Base-by-base conservation (phyloP, 2,113 vertebrate genomes). In the Cathartes aura region DNA sequence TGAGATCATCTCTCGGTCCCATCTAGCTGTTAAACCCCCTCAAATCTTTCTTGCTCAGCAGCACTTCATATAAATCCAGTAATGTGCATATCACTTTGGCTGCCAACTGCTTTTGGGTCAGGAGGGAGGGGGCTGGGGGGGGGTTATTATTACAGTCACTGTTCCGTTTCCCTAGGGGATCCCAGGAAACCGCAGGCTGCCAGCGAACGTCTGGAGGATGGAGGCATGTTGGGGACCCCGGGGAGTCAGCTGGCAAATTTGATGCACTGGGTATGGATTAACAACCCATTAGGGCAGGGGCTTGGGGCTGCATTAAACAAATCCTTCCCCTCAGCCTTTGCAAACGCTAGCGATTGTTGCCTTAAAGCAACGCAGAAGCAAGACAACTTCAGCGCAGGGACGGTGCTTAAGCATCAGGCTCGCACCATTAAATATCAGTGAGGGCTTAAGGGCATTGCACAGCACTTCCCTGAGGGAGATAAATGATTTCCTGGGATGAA, bases 21-120 rank as follows among this genome's bases (percentile, higher is more conserved):
- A 91, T 95, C 82, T 92, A 95, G 95, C 96, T 93, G 97, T 79
- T 97, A 98, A 98, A 96, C 92, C 96, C 91, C 90, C 95, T 97
- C 96, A 96, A 97, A 97, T 96, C 96, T 95, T 93, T 94, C 97
- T 97, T 90, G 82, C 93, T 97, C 96, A 96, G 96, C 97, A 95
- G 97, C 97, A 97, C 97, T 97, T 97, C 96, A 95, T 97, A 96
- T 97, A 98, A 97, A 98, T 97, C 96, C 96, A 74, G 11, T 97
- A 97, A 97, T 96, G 96, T 83, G 93, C 56, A 2, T 85, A 95
- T 97, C 95, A 17, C 84, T 96, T n/a, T 40, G 73, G 87, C 95
- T 97, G 97, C 97, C 96, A 97, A 34, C 89, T 62, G 90, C 94
- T 89, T 80, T 90, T 72, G 88, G 95, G 87, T 84, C 62, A 5